A percentile compares a stretch with the other conserved stretches of the same genome.
Evolutionary conservation across 2,113 vertebrate species (phyloP).

Genomic region (Toxostoma redivivum): DNA sequence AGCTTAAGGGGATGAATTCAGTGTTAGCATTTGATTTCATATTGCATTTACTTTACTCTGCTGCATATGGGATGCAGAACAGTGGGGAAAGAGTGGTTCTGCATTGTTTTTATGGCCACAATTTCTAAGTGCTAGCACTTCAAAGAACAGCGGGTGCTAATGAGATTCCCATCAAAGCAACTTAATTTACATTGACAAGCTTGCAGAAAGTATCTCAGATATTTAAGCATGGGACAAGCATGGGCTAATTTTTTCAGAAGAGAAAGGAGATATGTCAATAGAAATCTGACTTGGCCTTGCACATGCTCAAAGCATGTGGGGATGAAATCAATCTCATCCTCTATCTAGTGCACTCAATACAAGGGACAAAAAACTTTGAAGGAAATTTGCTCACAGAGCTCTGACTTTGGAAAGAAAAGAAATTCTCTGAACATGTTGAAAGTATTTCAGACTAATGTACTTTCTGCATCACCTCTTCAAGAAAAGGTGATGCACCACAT

Average conservation of each 20-base stretch:
- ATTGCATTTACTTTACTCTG: neutral
- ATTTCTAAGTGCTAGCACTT: neutral
- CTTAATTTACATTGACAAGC: neutral
- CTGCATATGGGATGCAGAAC: neutral
- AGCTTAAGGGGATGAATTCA: neutral
- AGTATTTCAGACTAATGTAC: neutral
- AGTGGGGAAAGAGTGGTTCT: neutral
- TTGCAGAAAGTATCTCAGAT: neutral
- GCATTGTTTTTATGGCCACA: neutral
- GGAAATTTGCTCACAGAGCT: neutral
- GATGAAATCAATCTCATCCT: neutral
- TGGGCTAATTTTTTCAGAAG: neutral
- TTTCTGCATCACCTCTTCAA: neutral
- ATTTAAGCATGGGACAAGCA: neutral
- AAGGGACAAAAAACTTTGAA: neutral
- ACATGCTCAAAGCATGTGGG: neutral
- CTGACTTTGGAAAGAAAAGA: neutral
- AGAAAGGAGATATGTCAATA: neutral
- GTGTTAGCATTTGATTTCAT: neutral
- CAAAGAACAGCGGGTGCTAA: neutral
- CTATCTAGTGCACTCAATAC: neutral
- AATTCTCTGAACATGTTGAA: neutral
- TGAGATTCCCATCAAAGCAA: neutral
- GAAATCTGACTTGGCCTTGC: neutral
- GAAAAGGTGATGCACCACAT: neutral